Evolutionary conservation across 1,140 invertebrate genomes (phyloP).

Genomic region (Penaeus vannamei): DNA sequence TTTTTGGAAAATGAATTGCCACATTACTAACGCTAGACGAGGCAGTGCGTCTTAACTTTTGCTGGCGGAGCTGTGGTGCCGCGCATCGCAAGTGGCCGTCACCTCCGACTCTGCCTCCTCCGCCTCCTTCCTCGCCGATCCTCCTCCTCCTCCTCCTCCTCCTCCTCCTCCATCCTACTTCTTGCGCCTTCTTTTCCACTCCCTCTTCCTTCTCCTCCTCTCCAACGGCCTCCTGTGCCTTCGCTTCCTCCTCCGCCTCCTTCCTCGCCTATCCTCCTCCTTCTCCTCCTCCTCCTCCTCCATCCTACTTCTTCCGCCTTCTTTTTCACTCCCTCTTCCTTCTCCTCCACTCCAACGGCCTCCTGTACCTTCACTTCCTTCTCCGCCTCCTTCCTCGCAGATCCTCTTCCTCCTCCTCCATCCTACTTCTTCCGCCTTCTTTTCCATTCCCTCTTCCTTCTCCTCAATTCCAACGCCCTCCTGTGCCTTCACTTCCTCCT

Average conservation of each 20-base stretch:
- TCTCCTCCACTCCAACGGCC: too few species aligned
- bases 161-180: not conserved
- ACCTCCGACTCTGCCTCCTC: not conserved
- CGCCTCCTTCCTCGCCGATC: not conserved
- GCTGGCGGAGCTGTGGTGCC: constrained; percentile 44
- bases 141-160: not conserved
- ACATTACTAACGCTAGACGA: constrained; percentile 59
- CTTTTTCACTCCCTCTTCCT: not conserved
- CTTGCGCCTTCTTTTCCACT: not conserved
- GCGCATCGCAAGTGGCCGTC: constrained; percentile 52
- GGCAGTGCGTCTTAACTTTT: constrained; percentile 62
- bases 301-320: too few species aligned
- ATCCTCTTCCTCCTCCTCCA: too few species aligned
- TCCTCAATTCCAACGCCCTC: not conserved
- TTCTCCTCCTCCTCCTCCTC: not conserved
- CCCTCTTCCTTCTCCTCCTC: not conserved
- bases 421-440: too few species aligned
- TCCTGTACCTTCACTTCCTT: too few species aligned
- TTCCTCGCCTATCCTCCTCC: not conserved
- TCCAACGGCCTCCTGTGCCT: too few species aligned
- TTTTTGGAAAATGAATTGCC: constrained; percentile 64
- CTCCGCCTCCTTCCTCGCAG: too few species aligned
- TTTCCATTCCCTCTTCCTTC: not conserved
- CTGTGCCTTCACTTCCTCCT: too few species aligned
- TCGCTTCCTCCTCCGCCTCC: too few species aligned